phyloP scores from a whole-genome alignment of 2,113 vertebrate genomes.

The Zosterops hypoxanthus region DNA sequence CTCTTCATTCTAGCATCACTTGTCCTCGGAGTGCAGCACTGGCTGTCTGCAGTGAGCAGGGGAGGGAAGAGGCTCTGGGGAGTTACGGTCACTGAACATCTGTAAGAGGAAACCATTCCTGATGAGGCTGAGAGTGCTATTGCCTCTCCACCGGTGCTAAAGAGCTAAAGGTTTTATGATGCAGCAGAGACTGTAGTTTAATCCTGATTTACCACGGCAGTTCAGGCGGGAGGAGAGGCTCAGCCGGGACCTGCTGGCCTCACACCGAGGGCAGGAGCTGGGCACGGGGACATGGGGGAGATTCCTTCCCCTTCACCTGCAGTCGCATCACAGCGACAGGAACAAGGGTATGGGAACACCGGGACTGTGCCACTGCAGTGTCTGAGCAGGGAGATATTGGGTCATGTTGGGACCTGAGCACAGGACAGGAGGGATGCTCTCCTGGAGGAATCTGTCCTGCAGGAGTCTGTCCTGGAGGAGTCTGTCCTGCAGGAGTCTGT shows the following conservation, averaged over 20 bases:
- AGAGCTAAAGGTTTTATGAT: slow-evolving; percentile 44
- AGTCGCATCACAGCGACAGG: neutral
- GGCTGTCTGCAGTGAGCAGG: neutral
- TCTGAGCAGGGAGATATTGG: rapidly evolving
- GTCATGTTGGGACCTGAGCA: rapidly evolving
- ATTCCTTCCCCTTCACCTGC: neutral
- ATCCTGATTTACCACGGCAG: slow-evolving; percentile 30
- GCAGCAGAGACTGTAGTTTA: slow-evolving; percentile 33
- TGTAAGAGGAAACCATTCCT: slow-evolving; percentile 9
- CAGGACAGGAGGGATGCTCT: rapidly evolving
- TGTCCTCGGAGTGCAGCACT: neutral
- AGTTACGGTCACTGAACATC: neutral
- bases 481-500: too few species aligned
- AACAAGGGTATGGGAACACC: rapidly evolving
- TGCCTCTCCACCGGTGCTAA: slow-evolving; percentile 22
- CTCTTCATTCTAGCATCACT: neutral
- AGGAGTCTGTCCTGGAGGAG: too few species aligned
- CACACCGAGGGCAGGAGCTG: rapidly evolving
- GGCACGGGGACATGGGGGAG: neutral
- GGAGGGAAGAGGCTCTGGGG: neutral
- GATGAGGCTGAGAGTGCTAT: neutral
- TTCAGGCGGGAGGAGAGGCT: neutral
- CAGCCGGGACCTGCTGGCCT: rapidly evolving
- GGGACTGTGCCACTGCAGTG: rapidly evolving
- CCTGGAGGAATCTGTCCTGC: neutral